phyloP scores from a whole-genome alignment of 2,797 vertebrate genomes.

The Galagoides demidoff region DNA sequence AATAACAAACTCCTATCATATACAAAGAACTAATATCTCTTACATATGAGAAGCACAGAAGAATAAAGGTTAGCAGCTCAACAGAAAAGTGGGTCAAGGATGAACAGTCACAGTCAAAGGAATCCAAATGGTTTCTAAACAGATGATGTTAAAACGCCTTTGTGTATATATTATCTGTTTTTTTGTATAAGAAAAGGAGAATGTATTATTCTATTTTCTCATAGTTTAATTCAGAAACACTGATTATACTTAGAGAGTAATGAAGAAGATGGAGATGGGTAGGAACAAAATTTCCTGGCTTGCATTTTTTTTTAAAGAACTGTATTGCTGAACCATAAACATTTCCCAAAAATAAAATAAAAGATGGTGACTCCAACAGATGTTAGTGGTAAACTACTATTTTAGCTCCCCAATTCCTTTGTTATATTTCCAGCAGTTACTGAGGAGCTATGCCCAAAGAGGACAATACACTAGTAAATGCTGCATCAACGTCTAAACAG shows the following conservation, averaged over 20 bases:
- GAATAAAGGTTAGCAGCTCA: background rate
- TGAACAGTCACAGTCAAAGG: constrained; percentile 43
- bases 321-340: background rate
- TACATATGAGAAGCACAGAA: background rate
- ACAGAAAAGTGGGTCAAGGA: background rate
- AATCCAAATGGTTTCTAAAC: constrained; percentile 40
- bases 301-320: background rate
- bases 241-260: background rate
- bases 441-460: background rate
- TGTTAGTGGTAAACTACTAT: background rate
- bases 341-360: background rate
- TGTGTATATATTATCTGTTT: background rate
- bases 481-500: background rate
- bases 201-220: constrained; percentile 6
- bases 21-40: background rate
- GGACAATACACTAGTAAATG: background rate
- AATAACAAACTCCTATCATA: constrained; percentile 1
- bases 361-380: background rate
- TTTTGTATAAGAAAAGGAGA: background rate
- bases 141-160: background rate
- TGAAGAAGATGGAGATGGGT: background rate
- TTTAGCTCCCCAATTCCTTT: background rate
- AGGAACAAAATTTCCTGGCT: background rate
- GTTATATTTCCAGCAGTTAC: background rate
- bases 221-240: constrained; percentile 38